Evolutionary conservation across 2,888 invertebrate genomes (phyloP), one percentile per base, ranked within the genome.

Genomic region (Aquatica leii): DNA sequence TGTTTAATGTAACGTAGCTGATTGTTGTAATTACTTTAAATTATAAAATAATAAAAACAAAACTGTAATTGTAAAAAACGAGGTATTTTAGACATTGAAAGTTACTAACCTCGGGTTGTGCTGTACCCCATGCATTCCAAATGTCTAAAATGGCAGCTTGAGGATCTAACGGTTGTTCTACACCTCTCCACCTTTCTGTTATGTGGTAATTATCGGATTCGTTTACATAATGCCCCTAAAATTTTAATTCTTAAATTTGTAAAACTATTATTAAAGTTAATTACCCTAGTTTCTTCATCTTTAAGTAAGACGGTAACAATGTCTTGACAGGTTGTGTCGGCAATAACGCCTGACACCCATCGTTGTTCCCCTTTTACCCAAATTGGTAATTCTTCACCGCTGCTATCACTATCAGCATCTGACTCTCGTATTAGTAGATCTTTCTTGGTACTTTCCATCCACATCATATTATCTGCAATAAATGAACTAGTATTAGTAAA

Each of bases 101-200:
- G 15, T 52, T 49, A 68, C 79, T 80, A 81, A 86, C 89, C 79
- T 90, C 88, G 74, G 84, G 82, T 80, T 87, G 85, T 62, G 88
- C 88, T 72, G 86, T 86, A 59, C 92, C 93, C 93, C 93, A 94
- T 20, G 92, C 90, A 65, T 89, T 89, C 85, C 93, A 87, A 53
- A 94, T 90, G 75, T 92, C 91, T 60, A 93, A 82, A 66, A 93
- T 90, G 60, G 88, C 87, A 51, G 90, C 89, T 72, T 89, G 86
- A 24, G 89, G 88, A 59, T 88, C 90, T 69, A 91, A 82, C 53
- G 87, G 90, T 72, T 88, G 86, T 81, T 91, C 93, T 61, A 93
- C 90, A 72, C 91, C 90, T 76, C 92, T 84, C 91, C 92, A 89
- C 76, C 90, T 81, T 80, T 92, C 92, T 37, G 91, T 90, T 74